Base-by-base conservation (phyloP, 2,113 vertebrate species). In the Scopus umbretta region DNA sequence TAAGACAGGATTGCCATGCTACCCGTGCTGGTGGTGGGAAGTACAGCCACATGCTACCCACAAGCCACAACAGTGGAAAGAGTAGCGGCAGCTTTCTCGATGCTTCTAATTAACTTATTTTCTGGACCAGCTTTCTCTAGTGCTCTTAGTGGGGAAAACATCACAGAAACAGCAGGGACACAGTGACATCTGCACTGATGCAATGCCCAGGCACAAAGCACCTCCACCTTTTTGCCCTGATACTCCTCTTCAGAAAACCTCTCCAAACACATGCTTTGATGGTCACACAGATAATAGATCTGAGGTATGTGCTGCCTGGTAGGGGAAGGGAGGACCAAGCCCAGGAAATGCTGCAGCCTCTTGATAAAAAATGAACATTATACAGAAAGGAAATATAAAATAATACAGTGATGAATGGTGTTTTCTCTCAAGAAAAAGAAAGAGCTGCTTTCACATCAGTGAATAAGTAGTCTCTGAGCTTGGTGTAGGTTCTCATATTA, bases 61-160 rank as follows among this genome's bases (percentile, higher is more conserved):
- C 66, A 47, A 74, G 34, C 26, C 63, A 38, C 47, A 18, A 72
- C 65, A 63, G 58, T 2, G 0, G 26, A 59, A 30, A 32, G 43
- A 38, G 45, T 63, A 29, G 32, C 2, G 0, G 10, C 8, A 0
- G 32, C 56, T 49, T 70, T 16, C 38, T 80, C 14, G 1, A 47
- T 1, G 2, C 43, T 86, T n/a, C 87, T 76, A 94, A 84, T 76
- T 71, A 70, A 78, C 59, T 80, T 36, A 7, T 72, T 47, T 88
- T 82, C 91, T 43, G 47, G 61, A 36, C 29, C 56, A 56, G 63
- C 47, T 61, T 79, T 81, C 71, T 45, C 71, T 61, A 72, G 61
- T 4, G 4, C 52, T 76, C 5, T 49, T 47, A 45, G 59, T 13
- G 34, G 59, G 74, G 75, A 53, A 59, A 73, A 23, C 45, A 83